Base-by-base conservation (phyloP, 2,888 invertebrate genomes). In the Entomobrya proxima region DNA sequence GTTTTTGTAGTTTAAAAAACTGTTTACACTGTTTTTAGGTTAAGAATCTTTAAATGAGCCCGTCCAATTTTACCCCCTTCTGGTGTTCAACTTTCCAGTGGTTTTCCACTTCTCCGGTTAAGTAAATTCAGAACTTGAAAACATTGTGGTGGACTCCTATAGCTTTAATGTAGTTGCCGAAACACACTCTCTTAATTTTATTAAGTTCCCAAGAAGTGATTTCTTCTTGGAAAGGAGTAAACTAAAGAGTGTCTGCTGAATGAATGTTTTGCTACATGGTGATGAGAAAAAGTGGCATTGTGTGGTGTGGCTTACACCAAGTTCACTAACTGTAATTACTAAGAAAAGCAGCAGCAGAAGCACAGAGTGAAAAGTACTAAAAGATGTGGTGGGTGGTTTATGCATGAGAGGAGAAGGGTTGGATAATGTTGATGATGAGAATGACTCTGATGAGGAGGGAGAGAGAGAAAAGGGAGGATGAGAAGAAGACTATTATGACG, bases 131-230 rank as follows among this genome's bases (percentile, higher is more conserved):
- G 40, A 40, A 40, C 40, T 40, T 11, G 15, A 47, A 2, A 47
- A 47, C 3, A 47, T 47, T 47, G 24, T 55, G 7, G 6, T 37
- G 11, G 5, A 7, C 11, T 7, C 37, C 11, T 37, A 7, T 37
- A 37, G 37, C 37, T 37, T 37, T 37, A 7, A 37, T 11, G 37
- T 37, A n/a, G n/a, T n/a, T n/a, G n/a, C n/a, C n/a, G n/a, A n/a
- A 21, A 61, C 24, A 27, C 64, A n/a, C n/a, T 40, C 40, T 40
- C 69, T 69, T 69, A 69, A 69, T 37, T 69, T 69, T 69, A 69
- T 69, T 69, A 69, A 69, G 40, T 69, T 55, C 18, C 21, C 40
- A n/a, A 44, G 9, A 44, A 9, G 44, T n/a, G n/a, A n/a, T n/a
- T 47, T 47, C 47, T 9, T 13, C n/a, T 13, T 13, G 13, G 15